Evolutionary conservation across 37 sponge, comb jelly and placozoan genomes (phyloP), one percentile per base, ranked within the genome.

Genomic region (Petrosia ficiformis): DNA sequence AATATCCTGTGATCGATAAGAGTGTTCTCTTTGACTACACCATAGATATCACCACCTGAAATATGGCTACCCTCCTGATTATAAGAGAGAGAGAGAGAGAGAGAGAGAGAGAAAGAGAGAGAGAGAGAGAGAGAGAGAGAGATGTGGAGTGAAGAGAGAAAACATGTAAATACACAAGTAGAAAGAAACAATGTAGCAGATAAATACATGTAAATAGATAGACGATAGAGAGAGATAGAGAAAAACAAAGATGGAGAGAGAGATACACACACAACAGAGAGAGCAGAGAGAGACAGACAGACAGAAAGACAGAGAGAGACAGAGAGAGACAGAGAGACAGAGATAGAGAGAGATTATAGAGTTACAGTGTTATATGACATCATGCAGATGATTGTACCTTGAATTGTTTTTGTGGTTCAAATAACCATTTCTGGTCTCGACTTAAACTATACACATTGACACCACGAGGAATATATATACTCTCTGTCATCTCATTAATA

Each of bases 391-490:
- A 29, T 60, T 37, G 31, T 36, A 90, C 90, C 74, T 57, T 84
- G 64, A 77, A 76, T 14, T 77, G 52, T 44, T 77, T 77, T 19
- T 42, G 19, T n/a, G 99, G 99, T 5, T 75, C 59, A 66, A 98
- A 98, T 34, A 84, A 82, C 99, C 99, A 98, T 52, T 84, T 36
- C 30, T 65, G 41, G 1, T 84, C 80, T 19, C 78, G 52, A 65
- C 72, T 84, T 72, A 98, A 79, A 60, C 87, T 86, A 34, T 68
- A 58, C 3, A 92, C 87, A 72, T 95, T 95, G 75, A 98, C 77
- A 31, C 99, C 99, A 22, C 93, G 77, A 22, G 99, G 99, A 59
- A 98, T 95, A 85, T 98, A 98, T 63, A 98, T 98, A 54, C 93
- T 90, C 33, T 81, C 32, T 8, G 99, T 92, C 67, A 89, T 81